These are phyloP conservation scores for Allacma fusca DNA, from an alignment of 2,888 invertebrate species.

Conservation along the genomic window DNA sequence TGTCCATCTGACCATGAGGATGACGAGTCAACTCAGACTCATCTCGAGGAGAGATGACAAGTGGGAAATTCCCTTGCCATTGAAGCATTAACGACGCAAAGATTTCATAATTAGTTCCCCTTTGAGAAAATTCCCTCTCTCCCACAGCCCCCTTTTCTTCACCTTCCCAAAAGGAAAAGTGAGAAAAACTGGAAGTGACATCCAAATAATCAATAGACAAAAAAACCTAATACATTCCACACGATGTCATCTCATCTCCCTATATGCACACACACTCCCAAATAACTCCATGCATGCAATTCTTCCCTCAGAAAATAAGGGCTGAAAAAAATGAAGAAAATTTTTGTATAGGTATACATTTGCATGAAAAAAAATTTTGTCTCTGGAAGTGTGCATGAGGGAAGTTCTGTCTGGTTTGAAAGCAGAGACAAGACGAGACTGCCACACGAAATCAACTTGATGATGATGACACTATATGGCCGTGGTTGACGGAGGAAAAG, in stretches of 20 bases:
- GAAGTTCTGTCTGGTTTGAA: too few species aligned
- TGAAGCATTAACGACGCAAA: background rate
- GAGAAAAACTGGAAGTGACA: conserved; percentile 9
- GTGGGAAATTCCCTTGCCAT: background rate
- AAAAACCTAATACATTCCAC: background rate
- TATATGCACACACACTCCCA: too few species aligned
- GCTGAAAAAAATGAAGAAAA: too few species aligned
- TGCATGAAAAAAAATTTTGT: too few species aligned
- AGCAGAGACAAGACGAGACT: too few species aligned
- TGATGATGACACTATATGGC: too few species aligned
- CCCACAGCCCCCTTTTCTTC: background rate
- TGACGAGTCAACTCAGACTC: background rate
- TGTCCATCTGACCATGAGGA: background rate
- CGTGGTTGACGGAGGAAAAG: too few species aligned
- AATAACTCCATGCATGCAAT: too few species aligned
- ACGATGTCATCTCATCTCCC: background rate
- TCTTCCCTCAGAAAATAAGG: too few species aligned
- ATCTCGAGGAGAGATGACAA: background rate
- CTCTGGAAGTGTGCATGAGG: too few species aligned
- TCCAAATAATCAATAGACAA: conserved; percentile 11
- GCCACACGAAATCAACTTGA: too few species aligned
- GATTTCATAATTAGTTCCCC: conserved; percentile 2
- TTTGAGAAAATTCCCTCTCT: background rate
- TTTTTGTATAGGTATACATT: too few species aligned
- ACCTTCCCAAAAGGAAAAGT: background rate